Conservation (phyloP, 2,888 invertebrate species). For the Steromphala cineraria region DNA sequence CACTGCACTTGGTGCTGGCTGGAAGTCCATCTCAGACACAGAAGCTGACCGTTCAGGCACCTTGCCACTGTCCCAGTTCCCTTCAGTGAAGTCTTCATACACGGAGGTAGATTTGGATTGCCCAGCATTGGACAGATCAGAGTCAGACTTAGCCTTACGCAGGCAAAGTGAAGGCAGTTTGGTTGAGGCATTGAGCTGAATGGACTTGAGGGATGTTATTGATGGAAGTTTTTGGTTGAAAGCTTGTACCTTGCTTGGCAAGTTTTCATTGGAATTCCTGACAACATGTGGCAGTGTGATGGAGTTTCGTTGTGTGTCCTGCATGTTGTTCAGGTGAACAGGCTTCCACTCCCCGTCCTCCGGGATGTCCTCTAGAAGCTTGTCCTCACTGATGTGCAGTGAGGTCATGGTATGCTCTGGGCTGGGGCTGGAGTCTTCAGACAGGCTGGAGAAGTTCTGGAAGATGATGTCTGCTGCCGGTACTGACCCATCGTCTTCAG, state of each 20-base stretch:
- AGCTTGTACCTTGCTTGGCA: neutral
- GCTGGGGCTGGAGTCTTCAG: constrained; percentile 4
- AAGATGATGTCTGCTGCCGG: constrained; percentile 6
- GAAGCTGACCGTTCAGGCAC: constrained; percentile 35
- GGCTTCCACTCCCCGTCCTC: constrained; percentile 58
- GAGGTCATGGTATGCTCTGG: constrained; percentile 18
- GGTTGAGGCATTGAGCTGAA: neutral
- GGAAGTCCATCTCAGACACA: constrained; percentile 30
- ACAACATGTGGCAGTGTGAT: neutral
- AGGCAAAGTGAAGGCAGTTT: constrained; percentile 12
- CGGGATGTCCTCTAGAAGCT: constrained; percentile 63
- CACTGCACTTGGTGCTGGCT: neutral
- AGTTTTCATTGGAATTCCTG: constrained; percentile 17
- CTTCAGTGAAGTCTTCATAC: constrained; percentile 33
- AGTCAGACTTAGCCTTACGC: constrained; percentile 29
- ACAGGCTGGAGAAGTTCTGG: constrained; percentile 4
- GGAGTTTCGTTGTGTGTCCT: neutral
- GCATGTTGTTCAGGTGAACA: constrained; percentile 7
- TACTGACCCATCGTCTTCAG: constrained; percentile 13
- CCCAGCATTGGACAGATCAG: constrained; percentile 13
- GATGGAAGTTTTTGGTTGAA: neutral
- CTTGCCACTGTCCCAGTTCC: constrained; percentile 34
- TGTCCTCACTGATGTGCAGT: constrained; percentile 60
- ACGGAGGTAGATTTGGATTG: constrained; percentile 27
- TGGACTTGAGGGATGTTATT: neutral